These are phyloP conservation scores for Campoletis raptor DNA, from an alignment of 2,888 invertebrate species.

Conservation along the genomic window DNA sequence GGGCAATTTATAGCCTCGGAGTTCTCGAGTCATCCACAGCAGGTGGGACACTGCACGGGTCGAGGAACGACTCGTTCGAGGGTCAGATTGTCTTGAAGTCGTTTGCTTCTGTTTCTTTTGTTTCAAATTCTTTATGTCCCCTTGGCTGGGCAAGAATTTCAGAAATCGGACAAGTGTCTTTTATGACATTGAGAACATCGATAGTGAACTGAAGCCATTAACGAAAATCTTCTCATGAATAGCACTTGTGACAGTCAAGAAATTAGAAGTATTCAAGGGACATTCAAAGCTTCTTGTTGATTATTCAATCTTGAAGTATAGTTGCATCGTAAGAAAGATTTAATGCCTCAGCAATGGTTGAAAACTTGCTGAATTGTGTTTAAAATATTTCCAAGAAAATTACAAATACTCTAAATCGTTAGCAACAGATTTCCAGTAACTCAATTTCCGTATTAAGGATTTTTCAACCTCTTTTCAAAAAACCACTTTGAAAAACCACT, in stretches of 20 bases:
- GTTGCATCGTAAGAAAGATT: not conserved
- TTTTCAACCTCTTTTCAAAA: not conserved
- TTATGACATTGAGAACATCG: too few relatives aligned
- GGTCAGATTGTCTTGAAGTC: slow-evolving; percentile 4
- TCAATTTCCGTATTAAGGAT: not conserved
- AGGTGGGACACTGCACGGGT: slow-evolving; percentile 22
- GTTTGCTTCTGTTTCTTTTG: not conserved
- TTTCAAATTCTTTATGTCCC: not conserved
- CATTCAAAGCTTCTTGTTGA: not conserved
- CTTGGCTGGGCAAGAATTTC: not conserved
- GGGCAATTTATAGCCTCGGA: slow-evolving; percentile 32
- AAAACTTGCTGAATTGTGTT: not conserved
- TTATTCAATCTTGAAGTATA: not conserved
- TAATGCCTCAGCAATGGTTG: not conserved
- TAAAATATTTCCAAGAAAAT: not conserved
- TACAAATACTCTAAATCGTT: not conserved
- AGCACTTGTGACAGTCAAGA: not conserved
- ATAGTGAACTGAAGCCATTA: not conserved
- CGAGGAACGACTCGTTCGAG: not conserved
- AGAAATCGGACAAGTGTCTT: not conserved
- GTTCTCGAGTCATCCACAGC: slow-evolving; percentile 26
- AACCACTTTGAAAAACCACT: not conserved
- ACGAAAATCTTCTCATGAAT: not conserved
- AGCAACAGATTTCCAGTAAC: too few relatives aligned
- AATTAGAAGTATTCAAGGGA: not conserved